These are phyloP conservation scores for Ranitomeya variabilis DNA, from an alignment of 2,113 vertebrate genomes.

Conservation along the genomic window DNA sequence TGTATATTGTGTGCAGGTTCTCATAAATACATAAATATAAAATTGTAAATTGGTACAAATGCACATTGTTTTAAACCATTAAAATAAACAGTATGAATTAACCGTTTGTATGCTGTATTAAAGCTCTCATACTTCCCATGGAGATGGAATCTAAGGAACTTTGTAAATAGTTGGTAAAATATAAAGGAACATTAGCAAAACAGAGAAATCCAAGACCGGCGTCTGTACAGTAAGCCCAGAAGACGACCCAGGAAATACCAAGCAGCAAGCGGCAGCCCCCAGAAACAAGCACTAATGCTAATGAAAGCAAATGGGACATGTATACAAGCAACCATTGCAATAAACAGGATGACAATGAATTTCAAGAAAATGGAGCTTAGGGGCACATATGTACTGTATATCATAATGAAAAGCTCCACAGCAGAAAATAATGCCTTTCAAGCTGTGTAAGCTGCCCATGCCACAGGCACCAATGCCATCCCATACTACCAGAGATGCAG, in stretches of 20 bases:
- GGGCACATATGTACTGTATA: no score
- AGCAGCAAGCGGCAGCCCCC: not conserved
- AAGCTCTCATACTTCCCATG: not conserved
- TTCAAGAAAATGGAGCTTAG: not conserved
- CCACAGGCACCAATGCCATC: no score
- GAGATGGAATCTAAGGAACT: not conserved
- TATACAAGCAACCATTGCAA: not conserved
- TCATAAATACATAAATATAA: not conserved
- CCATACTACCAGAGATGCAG: no score
- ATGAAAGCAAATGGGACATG: slow-evolving; percentile 28
- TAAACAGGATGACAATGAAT: not conserved
- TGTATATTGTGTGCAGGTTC: not conserved
- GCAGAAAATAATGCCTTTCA: no score
- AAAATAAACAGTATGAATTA: not conserved
- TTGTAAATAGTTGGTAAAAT: not conserved
- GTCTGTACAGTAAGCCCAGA: not conserved
- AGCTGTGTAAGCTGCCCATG: no score
- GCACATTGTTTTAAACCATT: not conserved
- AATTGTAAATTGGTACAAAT: not conserved
- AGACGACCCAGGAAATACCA: not conserved
- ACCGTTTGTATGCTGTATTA: not conserved
- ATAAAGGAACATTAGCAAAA: slow-evolving; percentile 45
- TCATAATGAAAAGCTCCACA: no score
- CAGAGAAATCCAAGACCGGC: not conserved
- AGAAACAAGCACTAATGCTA: not conserved